Percentiles rank a stretch among this genome's conserved stretches.
Conservation (phyloP, 1,140 invertebrate species). For the Hycleus phaleratus region DNA sequence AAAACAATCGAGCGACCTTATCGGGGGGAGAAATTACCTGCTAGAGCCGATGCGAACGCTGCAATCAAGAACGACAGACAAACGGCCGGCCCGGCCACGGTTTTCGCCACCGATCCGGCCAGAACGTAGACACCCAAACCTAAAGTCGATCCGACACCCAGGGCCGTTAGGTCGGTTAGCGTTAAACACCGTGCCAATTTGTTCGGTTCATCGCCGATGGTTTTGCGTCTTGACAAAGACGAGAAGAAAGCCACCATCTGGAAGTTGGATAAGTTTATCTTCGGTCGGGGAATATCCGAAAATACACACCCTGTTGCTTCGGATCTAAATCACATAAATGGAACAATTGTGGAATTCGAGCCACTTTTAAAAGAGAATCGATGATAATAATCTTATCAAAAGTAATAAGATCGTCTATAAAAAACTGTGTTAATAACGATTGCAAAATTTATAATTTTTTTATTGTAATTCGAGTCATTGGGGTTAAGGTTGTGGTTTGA, state of each 20-base stretch:
- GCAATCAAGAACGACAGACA: conserved; percentile 82
- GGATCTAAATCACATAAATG: too few species aligned
- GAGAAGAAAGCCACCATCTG: conserved; percentile 28
- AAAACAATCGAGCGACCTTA: too few species aligned
- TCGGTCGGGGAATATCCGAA: too few species aligned
- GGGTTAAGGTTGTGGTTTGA: too few species aligned
- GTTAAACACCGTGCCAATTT: conserved; percentile 67
- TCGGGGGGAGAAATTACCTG: conserved; percentile 50
- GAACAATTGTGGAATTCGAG: too few species aligned
- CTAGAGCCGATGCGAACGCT: conserved; percentile 78
- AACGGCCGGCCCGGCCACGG: conserved; percentile 78
- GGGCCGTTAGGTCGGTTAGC: conserved; percentile 67
- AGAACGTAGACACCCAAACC: conserved; percentile 91
- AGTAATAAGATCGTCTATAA: too few species aligned
- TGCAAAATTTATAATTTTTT: too few species aligned
- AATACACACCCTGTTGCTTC: too few species aligned
- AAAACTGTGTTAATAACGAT: too few species aligned
- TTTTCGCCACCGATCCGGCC: conserved; percentile 78
- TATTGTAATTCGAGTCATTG: too few species aligned
- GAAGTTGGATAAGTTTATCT: conserved; percentile 6
- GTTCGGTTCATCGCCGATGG: conserved; percentile 44
- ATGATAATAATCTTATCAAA: too few species aligned
- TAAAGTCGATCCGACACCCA: conserved; percentile 82
- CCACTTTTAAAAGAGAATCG: too few species aligned
- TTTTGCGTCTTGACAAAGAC: conserved; percentile 29